phyloP scores from a whole-genome alignment of 2,888 invertebrate species.

The Nemoura dubitans region DNA sequence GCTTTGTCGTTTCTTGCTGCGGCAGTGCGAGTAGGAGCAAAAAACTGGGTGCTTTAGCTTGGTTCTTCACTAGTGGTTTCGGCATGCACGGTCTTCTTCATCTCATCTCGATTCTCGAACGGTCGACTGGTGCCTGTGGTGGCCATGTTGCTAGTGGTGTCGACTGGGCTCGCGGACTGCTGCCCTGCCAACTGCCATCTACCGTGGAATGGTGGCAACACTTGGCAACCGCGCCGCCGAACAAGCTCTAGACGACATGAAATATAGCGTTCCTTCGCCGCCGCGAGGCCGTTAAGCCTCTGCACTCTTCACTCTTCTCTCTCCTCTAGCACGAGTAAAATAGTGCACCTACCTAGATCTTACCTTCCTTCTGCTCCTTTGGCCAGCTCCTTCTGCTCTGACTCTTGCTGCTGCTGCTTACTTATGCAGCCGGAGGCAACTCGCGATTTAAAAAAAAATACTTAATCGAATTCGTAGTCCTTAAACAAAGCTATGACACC shows the following conservation, averaged over 20 bases:
- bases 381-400: constrained; percentile 34
- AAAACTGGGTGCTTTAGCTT: background rate
- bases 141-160: background rate
- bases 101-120: background rate
- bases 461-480: constrained; percentile 7
- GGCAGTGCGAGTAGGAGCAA: background rate
- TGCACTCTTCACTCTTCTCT: constrained; percentile 45
- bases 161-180: too few relatives aligned
- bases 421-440: constrained; percentile 12
- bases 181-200: too few relatives aligned
- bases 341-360: constrained; percentile 35
- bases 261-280: constrained; percentile 51
- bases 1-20: background rate
- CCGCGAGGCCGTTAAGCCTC: constrained; percentile 50
- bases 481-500: constrained; percentile 12
- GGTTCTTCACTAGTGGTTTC: background rate
- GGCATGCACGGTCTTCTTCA: background rate
- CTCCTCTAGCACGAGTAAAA: constrained; percentile 40
- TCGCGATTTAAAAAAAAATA: constrained; percentile 9
- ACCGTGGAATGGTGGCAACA: background rate
- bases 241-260: constrained; percentile 53
- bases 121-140: background rate
- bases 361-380: background rate
- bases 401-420: background rate
- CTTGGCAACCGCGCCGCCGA: constrained; percentile 47